phyloP scores from a whole-genome alignment of 2,113 vertebrate species.

The Phyllostomus discolor region DNA sequence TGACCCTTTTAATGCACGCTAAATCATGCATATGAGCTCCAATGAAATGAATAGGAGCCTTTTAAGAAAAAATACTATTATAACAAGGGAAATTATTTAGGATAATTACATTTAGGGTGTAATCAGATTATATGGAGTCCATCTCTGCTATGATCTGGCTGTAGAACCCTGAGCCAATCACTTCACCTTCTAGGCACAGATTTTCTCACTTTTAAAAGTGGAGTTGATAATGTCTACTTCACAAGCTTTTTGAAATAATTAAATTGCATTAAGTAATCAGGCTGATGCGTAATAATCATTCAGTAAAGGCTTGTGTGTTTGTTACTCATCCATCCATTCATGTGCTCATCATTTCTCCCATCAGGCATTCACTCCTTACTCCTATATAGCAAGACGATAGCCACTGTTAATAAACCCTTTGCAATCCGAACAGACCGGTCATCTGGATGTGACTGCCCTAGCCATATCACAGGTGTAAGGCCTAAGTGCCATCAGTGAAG shows the following conservation, averaged over 20 bases:
- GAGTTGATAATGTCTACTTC: not conserved
- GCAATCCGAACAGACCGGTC: not conserved
- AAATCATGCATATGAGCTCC: not conserved
- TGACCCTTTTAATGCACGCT: not conserved
- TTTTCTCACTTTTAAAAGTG: not conserved
- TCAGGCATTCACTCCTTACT: not conserved
- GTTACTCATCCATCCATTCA: not conserved
- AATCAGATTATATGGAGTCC: not conserved
- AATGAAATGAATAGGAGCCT: not conserved
- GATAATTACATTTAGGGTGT: not conserved
- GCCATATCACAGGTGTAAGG: not conserved
- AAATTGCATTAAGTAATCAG: not conserved
- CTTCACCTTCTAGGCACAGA: not conserved
- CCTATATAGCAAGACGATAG: not conserved
- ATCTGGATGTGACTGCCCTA: not conserved
- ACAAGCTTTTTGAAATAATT: not conserved
- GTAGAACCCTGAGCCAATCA: not conserved
- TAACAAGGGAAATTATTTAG: not conserved
- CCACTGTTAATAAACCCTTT: not conserved
- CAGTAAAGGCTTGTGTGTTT: not conserved
- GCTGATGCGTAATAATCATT: not conserved
- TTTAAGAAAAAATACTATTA: not conserved
- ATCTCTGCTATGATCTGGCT: not conserved
- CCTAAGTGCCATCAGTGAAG: not conserved
- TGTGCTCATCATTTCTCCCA: not conserved